These are phyloP conservation scores for Ariolimax columbianus DNA, from an alignment of 2,888 invertebrate species.

Conservation along the genomic window DNA sequence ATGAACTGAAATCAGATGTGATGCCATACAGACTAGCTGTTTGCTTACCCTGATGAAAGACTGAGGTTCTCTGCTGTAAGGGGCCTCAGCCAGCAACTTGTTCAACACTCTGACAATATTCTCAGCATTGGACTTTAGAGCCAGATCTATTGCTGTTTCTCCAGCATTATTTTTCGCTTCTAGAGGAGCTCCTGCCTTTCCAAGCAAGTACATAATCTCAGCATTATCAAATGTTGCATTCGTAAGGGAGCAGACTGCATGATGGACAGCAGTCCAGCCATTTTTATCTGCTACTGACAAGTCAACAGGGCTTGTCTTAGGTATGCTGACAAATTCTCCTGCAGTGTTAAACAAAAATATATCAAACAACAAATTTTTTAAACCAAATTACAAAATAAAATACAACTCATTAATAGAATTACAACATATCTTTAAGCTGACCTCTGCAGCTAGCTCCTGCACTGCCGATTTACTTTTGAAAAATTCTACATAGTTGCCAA, in stretches of 20 bases:
- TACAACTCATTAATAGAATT: no score
- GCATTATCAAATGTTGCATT: constrained; percentile 78
- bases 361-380: not conserved
- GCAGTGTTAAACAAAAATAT: constrained; percentile 4
- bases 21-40: no score
- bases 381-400: no score
- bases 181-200: constrained; percentile 73
- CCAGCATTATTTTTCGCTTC: constrained; percentile 71
- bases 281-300: constrained; percentile 71
- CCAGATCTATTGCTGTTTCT: constrained; percentile 63
- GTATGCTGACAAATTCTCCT: constrained; percentile 54
- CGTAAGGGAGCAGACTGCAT: constrained; percentile 76
- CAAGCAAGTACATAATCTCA: constrained; percentile 75
- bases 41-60: constrained; percentile 41
- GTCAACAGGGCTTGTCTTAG: constrained; percentile 73
- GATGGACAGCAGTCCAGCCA: constrained; percentile 78
- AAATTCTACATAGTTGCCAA: no score
- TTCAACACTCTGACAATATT: constrained; percentile 46
- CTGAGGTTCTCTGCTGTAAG: constrained; percentile 32
- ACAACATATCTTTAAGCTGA: no score
- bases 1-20: no score
- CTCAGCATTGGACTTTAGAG: constrained; percentile 52
- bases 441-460: no score
- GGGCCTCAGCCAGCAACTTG: constrained; percentile 20
- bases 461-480: no score